Evolutionary conservation across 2,113 vertebrate genomes (phyloP), one percentile per base, ranked within the genome.

Genomic region (Bufo bufo): DNA sequence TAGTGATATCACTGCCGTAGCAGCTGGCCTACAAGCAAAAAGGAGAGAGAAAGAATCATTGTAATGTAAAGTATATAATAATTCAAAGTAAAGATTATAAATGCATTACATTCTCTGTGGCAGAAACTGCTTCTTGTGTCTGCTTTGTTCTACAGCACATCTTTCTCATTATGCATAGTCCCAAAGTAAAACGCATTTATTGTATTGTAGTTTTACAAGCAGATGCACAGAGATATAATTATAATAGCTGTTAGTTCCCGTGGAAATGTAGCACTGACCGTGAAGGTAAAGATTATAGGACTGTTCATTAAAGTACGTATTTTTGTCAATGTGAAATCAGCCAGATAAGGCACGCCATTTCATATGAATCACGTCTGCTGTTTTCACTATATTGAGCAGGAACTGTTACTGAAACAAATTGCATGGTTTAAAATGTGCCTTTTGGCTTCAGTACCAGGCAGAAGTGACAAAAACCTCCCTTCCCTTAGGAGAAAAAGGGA

Each of bases 1-100:
- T 92, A 99, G 89, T 1, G 97, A 96, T 92, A 99, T 97, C 91
- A 99, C 98, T 75, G 98, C 97, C 86, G 96, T 94, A 4, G 93
- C 96, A 92, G 97, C 97, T 90, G 98, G 98, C 85, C 98, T 99
- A 78, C 59, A 84, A 91, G 33, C 84, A 59, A 82, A 58, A 90
- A 10, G 88, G 10, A 89, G 33, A 81, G 91, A 75, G 85, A 85
- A 72, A 89, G 63, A 85, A 71, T 86, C 61, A 86, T 74, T 87
- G 75, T 63, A 80, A 81, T 83, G 72, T 84, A 89, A 89, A 77
- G 49, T 78, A 63, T 77, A 52, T 78, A 78, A 84, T 59, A 66
- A 77, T 88, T 84, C 87, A 89, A 89, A 59, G 72, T 59, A 69
- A 54, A 49, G 74, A 84, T 88, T 89, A 88, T 84, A 83, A 77